Conservation (phyloP, 1,140 invertebrate species). For the Ladona fulva region DNA sequence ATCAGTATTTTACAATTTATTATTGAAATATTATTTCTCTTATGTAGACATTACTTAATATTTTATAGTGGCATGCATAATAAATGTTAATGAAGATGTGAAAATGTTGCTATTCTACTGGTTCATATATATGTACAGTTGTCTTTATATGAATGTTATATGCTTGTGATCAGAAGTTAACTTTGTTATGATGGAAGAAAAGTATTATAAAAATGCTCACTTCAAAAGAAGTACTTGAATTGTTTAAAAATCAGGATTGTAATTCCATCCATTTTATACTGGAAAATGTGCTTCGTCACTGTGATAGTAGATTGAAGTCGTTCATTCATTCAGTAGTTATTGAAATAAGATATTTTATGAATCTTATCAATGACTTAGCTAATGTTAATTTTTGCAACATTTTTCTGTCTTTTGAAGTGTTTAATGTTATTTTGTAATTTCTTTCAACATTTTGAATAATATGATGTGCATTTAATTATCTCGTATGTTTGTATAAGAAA, state of each 20-base stretch:
- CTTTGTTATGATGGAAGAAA: not conserved
- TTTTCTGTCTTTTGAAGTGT: too few species aligned
- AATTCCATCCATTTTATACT: slow-evolving; percentile 7
- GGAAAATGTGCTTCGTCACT: not conserved
- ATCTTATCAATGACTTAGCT: too few species aligned
- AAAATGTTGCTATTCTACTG: not conserved
- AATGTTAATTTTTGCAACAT: too few species aligned
- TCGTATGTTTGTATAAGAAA: too few species aligned
- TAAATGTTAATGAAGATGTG: not conserved
- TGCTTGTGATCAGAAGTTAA: slow-evolving; percentile 6
- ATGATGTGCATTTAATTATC: too few species aligned
- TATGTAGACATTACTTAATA: not conserved
- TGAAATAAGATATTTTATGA: too few species aligned
- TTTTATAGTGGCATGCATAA: not conserved
- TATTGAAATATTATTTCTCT: not conserved
- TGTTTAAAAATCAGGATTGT: not conserved
- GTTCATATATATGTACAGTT: slow-evolving; percentile 7
- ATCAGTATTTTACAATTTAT: not conserved
- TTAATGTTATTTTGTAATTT: too few species aligned
- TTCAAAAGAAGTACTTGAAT: not conserved
- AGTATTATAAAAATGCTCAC: not conserved
- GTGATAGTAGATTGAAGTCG: not conserved
- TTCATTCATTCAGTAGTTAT: not conserved
- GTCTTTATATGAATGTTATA: slow-evolving; percentile 4
- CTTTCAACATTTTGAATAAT: too few species aligned